Base-by-base conservation (phyloP, 2,113 vertebrate genomes). In the Coturnix japonica region DNA sequence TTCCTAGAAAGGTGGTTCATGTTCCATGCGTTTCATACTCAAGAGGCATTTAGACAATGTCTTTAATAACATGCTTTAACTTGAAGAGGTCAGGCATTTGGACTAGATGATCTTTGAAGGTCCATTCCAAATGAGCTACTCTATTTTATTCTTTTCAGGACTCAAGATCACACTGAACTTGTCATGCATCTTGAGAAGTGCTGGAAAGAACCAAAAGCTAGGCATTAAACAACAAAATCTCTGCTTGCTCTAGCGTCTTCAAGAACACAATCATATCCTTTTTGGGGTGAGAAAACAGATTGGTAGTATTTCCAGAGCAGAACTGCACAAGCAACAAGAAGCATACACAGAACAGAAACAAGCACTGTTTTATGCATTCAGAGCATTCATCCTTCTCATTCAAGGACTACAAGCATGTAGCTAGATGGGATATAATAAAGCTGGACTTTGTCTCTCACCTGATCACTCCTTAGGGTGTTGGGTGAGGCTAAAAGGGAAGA, bases 361-460 rank as follows among this genome's bases (percentile, higher is more conserved):
- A 73, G 19, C 26, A 35, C 4, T 0, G 0, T 64, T 56, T 70
- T n/a, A 28, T 4, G 54, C 31, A 57, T 65, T 64, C 31, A 44
- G 31, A 70, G 28, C 20, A 35, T 70, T 39, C 61, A 15, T 12
- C 20, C 59, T 78, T 47, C 57, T 41, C 66, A 63, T 44, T 65
- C 22, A 35, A 30, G 35, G 22, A 6, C 63, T 69, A 11, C 16
- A 66, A 84, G 25, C 9, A 21, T 0, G 25, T 14, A 14, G 46
- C 51, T 59, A 28, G 31, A 23, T 39, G 33, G n/a, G 15, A 91
- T 30, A n/a, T 37, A 25, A 19, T 25, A 80, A 80, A 70, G 37
- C 6, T 37, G 53, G 44, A 37, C 17, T 63, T 69, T 23, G 12
- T 20, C 46, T 79, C 39, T 49, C 23, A 28, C 17, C 26, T 11